Conservation (phyloP, 2,888 invertebrate genomes). For the Drosophila pegasa region DNA sequence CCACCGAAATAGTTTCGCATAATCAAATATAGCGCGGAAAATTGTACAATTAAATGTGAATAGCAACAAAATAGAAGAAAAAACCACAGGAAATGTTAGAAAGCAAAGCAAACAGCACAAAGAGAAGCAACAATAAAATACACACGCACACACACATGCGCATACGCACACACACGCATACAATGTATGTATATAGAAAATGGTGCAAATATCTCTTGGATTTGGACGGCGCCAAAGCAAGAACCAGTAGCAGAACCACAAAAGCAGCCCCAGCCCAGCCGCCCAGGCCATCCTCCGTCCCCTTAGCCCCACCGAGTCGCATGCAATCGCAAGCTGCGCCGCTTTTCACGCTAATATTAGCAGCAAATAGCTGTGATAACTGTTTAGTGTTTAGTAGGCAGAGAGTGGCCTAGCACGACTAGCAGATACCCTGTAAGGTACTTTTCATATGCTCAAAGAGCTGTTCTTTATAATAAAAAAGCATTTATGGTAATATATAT, state of each 20-base stretch:
- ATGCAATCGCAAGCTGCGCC: slow-evolving; percentile 58
- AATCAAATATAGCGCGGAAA: slow-evolving; percentile 42
- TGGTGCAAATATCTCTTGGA: slow-evolving; percentile 49
- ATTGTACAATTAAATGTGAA: slow-evolving; percentile 62
- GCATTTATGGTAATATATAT: too few species aligned
- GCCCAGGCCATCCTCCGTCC: not conserved
- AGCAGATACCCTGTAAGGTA: not conserved
- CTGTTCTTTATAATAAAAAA: not conserved
- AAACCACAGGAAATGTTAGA: slow-evolving; percentile 58
- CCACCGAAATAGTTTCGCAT: slow-evolving; percentile 40
- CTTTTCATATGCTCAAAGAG: not conserved
- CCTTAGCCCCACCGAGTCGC: slow-evolving; percentile 20
- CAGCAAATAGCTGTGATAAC: slow-evolving; percentile 50
- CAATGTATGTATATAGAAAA: slow-evolving; percentile 23
- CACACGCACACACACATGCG: not conserved
- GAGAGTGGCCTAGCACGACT: not conserved
- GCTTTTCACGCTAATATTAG: slow-evolving; percentile 69
- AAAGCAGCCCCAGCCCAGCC: slow-evolving; percentile 12
- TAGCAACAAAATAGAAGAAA: slow-evolving; percentile 13
- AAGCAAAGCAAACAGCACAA: slow-evolving; percentile 28
- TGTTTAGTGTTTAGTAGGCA: slow-evolving; percentile 20
- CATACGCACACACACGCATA: not conserved
- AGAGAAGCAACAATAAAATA: slow-evolving; percentile 31
- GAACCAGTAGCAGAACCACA: slow-evolving; percentile 38
- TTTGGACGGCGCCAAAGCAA: slow-evolving; percentile 38